Percentiles rank a stretch among this genome's conserved stretches.
Conservation (phyloP, 2,888 invertebrate species). For the Ichneumoninae sp. region DNA sequence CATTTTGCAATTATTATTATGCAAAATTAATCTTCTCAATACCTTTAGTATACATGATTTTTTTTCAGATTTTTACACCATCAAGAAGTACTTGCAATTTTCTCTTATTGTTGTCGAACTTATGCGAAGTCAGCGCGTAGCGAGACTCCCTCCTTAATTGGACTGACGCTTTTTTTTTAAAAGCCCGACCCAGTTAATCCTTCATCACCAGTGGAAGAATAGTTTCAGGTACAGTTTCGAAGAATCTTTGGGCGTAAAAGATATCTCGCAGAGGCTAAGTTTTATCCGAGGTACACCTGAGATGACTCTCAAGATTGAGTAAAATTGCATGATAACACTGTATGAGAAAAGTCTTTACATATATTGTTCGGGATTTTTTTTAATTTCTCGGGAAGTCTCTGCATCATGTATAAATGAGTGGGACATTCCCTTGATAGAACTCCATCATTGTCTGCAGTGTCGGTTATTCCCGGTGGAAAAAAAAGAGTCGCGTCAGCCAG, state of each 20-base stretch:
- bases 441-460: neutral
- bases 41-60: too few species aligned
- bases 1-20: too few species aligned
- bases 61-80: too few species aligned
- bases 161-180: too few species aligned
- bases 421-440: neutral
- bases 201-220: too few species aligned
- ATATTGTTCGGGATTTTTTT: neutral
- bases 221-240: neutral
- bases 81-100: too few species aligned
- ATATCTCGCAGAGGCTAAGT: neutral
- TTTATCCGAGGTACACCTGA: neutral
- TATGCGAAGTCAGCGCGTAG: too few species aligned
- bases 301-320: neutral
- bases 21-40: too few species aligned
- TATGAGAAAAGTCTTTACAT: neutral
- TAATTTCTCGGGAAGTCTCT: neutral
- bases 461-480: conserved; percentile 2
- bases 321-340: neutral
- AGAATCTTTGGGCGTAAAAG: neutral
- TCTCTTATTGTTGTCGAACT: too few species aligned
- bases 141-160: too few species aligned
- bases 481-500: neutral
- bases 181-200: too few species aligned
- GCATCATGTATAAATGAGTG: neutral